These are phyloP conservation scores for Propithecus deckenii DNA, from an alignment of 2,797 vertebrate genomes.

Conservation along the genomic window DNA sequence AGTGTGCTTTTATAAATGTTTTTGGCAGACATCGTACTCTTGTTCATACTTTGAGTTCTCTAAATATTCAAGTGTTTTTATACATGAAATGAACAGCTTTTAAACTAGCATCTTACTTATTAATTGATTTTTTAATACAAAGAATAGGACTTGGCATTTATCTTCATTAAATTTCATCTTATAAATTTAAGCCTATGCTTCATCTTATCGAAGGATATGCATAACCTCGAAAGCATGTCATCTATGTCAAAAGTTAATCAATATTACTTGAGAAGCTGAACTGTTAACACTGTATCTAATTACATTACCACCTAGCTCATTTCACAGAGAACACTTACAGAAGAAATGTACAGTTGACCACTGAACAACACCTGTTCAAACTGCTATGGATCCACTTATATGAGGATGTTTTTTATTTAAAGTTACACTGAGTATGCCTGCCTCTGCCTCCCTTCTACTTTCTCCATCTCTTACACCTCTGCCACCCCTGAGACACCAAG, in stretches of 20 bases:
- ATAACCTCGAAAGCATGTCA: not conserved
- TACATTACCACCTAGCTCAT: not conserved
- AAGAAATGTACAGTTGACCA: not conserved
- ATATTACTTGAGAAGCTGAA: not conserved
- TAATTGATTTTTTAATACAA: not conserved
- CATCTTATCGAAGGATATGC: not conserved
- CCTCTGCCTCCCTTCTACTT: not conserved
- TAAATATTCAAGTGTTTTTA: conserved; percentile 16
- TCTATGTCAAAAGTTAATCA: not conserved
- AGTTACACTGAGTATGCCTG: not conserved
- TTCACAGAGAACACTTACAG: not conserved
- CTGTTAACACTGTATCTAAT: not conserved
- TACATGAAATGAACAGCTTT: not conserved
- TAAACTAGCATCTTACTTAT: not conserved
- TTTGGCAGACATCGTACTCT: not conserved
- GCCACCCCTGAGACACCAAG: not conserved
- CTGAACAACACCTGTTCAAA: not conserved
- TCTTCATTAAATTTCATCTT: not conserved
- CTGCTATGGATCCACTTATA: not conserved
- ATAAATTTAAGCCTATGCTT: not conserved
- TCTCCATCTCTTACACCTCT: not conserved
- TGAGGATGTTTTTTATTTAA: not conserved
- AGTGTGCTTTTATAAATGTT: not conserved
- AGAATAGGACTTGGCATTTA: not conserved
- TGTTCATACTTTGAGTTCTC: not conserved